phyloP scores from a whole-genome alignment of 2,888 invertebrate species.

The Halictus quadricinctus region DNA sequence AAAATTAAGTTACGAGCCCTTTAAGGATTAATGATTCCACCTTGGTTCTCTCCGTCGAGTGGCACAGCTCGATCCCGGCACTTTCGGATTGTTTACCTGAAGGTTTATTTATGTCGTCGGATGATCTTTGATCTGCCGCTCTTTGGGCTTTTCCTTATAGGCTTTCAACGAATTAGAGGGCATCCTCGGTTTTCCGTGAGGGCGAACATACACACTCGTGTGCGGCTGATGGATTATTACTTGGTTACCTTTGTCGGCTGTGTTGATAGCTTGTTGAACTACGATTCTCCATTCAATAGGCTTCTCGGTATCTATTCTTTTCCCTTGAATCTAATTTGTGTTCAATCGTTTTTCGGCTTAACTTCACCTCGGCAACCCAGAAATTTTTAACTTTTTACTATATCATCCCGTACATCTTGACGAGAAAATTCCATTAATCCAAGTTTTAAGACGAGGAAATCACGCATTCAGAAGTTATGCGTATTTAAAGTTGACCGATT shows the following conservation, averaged over 20 bases:
- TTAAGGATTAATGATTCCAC: conserved; percentile 41
- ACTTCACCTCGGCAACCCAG: too few species aligned
- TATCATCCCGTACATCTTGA: too few species aligned
- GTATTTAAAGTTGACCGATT: too few species aligned
- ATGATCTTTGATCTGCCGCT: conserved; percentile 22
- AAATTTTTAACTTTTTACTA: too few species aligned
- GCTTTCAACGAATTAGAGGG: conserved; percentile 18
- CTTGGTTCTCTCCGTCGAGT: background rate
- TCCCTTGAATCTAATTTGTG: too few species aligned
- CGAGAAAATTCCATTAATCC: too few species aligned
- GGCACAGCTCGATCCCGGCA: background rate
- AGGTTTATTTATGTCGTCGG: conserved; percentile 32
- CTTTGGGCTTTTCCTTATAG: background rate
- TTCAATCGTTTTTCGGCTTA: background rate
- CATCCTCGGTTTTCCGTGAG: too few species aligned
- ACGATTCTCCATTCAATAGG: background rate
- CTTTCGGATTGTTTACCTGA: conserved; percentile 32
- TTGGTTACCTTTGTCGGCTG: background rate
- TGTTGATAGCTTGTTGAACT: background rate
- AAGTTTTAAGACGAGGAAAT: too few species aligned
- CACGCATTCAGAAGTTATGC: too few species aligned
- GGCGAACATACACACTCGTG: background rate
- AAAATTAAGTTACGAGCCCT: conserved; percentile 52
- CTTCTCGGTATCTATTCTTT: background rate
- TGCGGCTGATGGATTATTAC: background rate